Evolutionary conservation across 2,888 invertebrate genomes (phyloP), one percentile per base, ranked within the genome.

Genomic region (Drosophila helvetica): DNA sequence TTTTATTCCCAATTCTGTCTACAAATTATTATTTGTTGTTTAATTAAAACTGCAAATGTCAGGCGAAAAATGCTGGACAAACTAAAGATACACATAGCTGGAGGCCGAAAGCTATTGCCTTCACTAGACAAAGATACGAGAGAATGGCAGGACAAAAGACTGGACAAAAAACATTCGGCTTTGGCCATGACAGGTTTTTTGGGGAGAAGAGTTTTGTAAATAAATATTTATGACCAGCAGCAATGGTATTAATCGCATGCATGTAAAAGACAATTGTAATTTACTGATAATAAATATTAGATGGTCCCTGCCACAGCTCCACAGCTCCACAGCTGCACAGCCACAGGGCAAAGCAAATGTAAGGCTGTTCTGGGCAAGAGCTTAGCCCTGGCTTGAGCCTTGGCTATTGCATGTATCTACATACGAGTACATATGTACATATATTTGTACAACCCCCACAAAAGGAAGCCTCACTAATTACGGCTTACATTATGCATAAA

Each of bases 241-340:
- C 42, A 78, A 48, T 65, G 61, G 67, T 62, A 81, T 77, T 74
- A 73, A 66, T 74, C 72, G 74, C 74, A 56, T 72, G 75, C 75
- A 82, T 79, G 88, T 77, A 75, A 85, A 68, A 82, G 88, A 83
- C 88, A 87, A 87, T 87, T 87, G 88, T 87, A 85, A 87, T 82
- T 87, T 87, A 83, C 88, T 75, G 86, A 87, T 83, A 82, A 83
- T 83, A 83, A 83, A 83, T 83, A 88, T 83, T 88, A 88, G 67
- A 83, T 79, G 77, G 64, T 75, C 5, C 3, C 17, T 3, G 46
- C 46, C 38, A 38, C 15, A 38, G 33, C 33, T 4, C 1, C 30
- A n/a, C n/a, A n/a, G n/a, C n/a, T n/a, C n/a, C n/a, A n/a, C n/a
- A n/a, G n/a, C n/a, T n/a, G n/a, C n/a, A n/a, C 12, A 38, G 42